Percentiles rank a stretch among this genome's conserved stretches.
Conservation (phyloP, 2,888 invertebrate genomes). For the Phasia obesa region DNA sequence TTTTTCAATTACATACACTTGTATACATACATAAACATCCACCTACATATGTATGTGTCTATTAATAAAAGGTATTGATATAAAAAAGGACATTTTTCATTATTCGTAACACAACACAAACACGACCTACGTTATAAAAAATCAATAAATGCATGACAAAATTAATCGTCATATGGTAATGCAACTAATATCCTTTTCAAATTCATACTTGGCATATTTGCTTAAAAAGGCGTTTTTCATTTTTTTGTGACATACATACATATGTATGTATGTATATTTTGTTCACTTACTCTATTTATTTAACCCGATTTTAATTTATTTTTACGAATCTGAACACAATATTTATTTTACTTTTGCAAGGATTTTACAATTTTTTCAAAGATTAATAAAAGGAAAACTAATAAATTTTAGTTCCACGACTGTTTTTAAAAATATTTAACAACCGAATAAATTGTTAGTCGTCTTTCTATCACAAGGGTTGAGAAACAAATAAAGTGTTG, state of each 20-base stretch:
- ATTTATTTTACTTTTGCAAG: background rate
- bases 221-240: background rate
- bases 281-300: background rate
- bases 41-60: too few species aligned
- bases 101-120: too few species aligned
- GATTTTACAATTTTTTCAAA: background rate
- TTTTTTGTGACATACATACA: background rate
- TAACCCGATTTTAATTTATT: background rate
- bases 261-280: too few species aligned
- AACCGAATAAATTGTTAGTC: constrained; percentile 20
- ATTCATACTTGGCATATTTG: constrained; percentile 26
- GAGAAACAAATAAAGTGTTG: background rate
- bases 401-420: background rate
- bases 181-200: constrained; percentile 41
- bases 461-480: constrained; percentile 5
- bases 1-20: background rate
- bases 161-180: background rate
- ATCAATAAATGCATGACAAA: constrained; percentile 57
- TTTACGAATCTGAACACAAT: too few species aligned
- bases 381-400: background rate
- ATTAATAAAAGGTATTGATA: too few species aligned
- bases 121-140: constrained; percentile 38
- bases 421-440: constrained; percentile 5
- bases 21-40: too few species aligned
- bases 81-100: too few species aligned